These are phyloP conservation scores for Dione vanillae DNA, from an alignment of 2,888 invertebrate species.

Conservation along the genomic window DNA sequence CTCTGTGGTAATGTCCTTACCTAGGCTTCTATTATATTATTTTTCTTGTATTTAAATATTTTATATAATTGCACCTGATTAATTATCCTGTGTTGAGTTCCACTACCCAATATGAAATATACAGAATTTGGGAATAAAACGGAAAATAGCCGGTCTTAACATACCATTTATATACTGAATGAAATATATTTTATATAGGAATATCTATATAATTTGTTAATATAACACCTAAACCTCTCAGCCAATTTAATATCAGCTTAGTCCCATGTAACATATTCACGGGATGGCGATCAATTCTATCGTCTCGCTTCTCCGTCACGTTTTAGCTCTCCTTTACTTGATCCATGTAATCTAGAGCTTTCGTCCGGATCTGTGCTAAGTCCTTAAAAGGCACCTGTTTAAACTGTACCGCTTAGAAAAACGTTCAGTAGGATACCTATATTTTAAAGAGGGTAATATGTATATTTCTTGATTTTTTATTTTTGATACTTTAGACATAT, in stretches of 20 bases:
- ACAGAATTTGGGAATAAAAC: too few relatives aligned
- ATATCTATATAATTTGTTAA: not conserved
- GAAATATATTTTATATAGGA: too few relatives aligned
- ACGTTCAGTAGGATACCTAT: not conserved
- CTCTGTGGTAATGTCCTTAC: too few relatives aligned
- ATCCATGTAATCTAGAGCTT: constrained; percentile 41
- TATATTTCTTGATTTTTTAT: too few relatives aligned
- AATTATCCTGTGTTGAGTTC: too few relatives aligned
- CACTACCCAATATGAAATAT: too few relatives aligned
- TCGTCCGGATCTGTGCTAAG: constrained; percentile 31
- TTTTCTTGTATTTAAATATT: too few relatives aligned
- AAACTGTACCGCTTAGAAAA: constrained; percentile 24
- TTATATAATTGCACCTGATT: too few relatives aligned
- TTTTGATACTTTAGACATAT: too few relatives aligned
- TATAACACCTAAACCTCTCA: not conserved
- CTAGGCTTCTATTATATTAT: too few relatives aligned
- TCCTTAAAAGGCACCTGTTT: constrained; percentile 34
- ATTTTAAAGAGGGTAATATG: not conserved
- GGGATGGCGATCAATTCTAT: constrained; percentile 48
- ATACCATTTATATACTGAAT: too few relatives aligned
- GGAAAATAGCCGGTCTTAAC: too few relatives aligned
- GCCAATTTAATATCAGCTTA: not conserved
- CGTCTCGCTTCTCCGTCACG: constrained; percentile 40
- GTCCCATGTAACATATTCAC: constrained; percentile 26
- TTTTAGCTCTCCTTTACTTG: constrained; percentile 39